These are phyloP conservation scores for Aricia artaxerxes DNA, from an alignment of 2,888 invertebrate species.

Conservation along the genomic window DNA sequence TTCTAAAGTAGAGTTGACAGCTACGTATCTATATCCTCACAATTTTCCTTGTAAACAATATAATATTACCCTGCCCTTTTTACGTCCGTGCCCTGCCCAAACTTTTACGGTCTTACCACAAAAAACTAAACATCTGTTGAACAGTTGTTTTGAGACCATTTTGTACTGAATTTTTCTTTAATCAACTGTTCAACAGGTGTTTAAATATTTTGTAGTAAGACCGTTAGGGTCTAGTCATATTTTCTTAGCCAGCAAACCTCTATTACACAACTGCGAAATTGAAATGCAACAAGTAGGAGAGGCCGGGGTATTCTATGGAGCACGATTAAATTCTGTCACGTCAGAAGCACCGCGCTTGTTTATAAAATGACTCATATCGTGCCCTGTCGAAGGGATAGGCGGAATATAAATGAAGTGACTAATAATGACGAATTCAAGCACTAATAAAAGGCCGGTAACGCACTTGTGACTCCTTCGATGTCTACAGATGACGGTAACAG, in stretches of 20 bases:
- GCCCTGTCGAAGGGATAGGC: slow-evolving; percentile 38
- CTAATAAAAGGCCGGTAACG: neutral
- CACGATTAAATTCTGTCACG: slow-evolving; percentile 15
- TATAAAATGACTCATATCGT: slow-evolving; percentile 40
- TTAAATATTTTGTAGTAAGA: too few species aligned
- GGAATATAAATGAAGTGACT: slow-evolving; percentile 48
- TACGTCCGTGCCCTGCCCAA: too few species aligned
- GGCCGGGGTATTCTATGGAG: neutral
- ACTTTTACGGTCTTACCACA: too few species aligned
- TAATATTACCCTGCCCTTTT: neutral
- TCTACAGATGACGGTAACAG: too few species aligned
- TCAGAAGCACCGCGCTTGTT: slow-evolving; percentile 34
- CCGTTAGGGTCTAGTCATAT: neutral
- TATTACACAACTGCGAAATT: slow-evolving; percentile 6
- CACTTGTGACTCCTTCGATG: too few species aligned
- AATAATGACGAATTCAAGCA: slow-evolving; percentile 33
- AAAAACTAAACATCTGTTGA: too few species aligned
- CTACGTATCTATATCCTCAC: neutral
- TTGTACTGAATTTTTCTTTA: too few species aligned
- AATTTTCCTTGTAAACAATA: neutral
- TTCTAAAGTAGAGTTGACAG: too few species aligned
- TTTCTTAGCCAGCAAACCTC: neutral
- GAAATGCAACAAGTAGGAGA: neutral
- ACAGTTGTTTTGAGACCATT: too few species aligned
- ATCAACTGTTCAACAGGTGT: too few species aligned